Conservation (phyloP, 2,888 invertebrate genomes). For the Nebria salina region DNA sequence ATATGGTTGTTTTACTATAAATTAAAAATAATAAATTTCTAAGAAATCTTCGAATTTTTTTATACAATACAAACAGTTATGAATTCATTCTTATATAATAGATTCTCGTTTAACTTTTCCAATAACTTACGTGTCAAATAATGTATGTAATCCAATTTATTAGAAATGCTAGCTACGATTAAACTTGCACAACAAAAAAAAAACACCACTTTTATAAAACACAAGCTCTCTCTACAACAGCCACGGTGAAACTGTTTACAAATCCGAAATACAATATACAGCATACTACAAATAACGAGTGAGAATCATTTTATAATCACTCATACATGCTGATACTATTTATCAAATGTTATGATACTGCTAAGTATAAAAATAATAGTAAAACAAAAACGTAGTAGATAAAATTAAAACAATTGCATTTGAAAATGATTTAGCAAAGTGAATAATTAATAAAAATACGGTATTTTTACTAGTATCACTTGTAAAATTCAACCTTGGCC, state of each 20-base stretch:
- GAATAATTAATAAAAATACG: neutral
- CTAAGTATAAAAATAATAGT: too few species aligned
- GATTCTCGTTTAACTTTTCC: neutral
- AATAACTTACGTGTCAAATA: neutral
- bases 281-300: too few species aligned
- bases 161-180: neutral
- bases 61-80: too few species aligned
- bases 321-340: too few species aligned
- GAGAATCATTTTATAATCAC: too few species aligned
- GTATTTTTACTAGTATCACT: neutral
- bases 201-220: neutral
- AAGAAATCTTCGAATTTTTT: too few species aligned
- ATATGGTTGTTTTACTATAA: too few species aligned
- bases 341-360: too few species aligned
- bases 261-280: too few species aligned
- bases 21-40: too few species aligned
- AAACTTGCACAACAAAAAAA: neutral
- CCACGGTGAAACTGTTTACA: neutral
- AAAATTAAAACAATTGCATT: neutral
- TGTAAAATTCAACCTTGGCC: conserved; percentile 32
- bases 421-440: neutral
- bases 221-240: neutral
- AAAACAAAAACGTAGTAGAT: neutral
- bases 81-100: too few species aligned
- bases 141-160: neutral